phyloP scores from a whole-genome alignment of 2,113 vertebrate species.

The Callorhinus ursinus region DNA sequence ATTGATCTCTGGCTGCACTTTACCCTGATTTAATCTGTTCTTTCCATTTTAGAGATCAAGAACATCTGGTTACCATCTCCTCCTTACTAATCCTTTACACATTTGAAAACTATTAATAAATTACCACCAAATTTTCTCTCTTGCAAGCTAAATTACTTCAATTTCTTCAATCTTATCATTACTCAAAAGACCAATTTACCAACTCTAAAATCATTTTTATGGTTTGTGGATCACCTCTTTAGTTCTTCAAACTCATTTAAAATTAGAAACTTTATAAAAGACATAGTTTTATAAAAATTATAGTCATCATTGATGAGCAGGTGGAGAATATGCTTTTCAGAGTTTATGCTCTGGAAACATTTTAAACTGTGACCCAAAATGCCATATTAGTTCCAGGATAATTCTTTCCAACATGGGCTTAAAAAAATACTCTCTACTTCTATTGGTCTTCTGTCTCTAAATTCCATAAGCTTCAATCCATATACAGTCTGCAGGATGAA shows the following conservation, averaged over 20 bases:
- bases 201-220: conserved; percentile 18
- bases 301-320: background rate
- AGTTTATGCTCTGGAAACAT: background rate
- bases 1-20: conserved; percentile 32
- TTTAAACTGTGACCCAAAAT: background rate
- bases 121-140: background rate
- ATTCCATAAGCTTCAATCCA: background rate
- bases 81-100: conserved; percentile 35
- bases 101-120: conserved; percentile 52
- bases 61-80: conserved; percentile 49
- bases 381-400: background rate
- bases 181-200: conserved; percentile 2
- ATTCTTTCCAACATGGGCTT: background rate
- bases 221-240: background rate
- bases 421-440: background rate
- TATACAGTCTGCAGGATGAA: background rate
- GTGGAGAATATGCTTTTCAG: background rate
- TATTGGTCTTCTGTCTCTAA: background rate
- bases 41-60: conserved; percentile 30
- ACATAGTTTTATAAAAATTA: background rate
- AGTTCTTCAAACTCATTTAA: conserved; percentile 20
- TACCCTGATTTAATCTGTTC: conserved; percentile 48
- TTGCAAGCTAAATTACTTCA: conserved; percentile 15
- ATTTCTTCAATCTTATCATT: background rate
- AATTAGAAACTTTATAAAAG: conserved; percentile 12